Evolutionary conservation across 2,888 invertebrate genomes (phyloP).

Genomic region (Plebejus argus): DNA sequence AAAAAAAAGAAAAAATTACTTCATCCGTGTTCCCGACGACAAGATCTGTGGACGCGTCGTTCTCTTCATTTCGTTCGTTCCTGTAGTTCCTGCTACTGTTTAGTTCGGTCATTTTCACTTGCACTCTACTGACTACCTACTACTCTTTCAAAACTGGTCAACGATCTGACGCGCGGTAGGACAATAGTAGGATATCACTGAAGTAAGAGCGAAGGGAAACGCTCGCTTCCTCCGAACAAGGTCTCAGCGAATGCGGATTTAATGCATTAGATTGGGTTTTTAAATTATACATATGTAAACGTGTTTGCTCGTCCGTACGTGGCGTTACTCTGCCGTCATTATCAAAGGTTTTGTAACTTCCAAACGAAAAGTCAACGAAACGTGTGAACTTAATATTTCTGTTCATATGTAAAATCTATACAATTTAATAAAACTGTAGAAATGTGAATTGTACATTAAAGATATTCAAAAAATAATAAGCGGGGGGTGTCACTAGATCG

Average conservation of each 20-base stretch:
- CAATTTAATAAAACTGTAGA: too few relatives aligned
- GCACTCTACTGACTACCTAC: background rate
- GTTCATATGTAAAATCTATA: too few relatives aligned
- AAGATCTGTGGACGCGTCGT: constrained; percentile 32
- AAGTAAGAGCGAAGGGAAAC: constrained; percentile 47
- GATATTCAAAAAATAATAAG: too few relatives aligned
- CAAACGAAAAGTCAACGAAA: background rate
- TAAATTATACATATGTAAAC: constrained; percentile 27
- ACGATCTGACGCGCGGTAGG: constrained; percentile 38
- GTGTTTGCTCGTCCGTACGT: constrained; percentile 23
- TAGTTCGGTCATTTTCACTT: constrained; percentile 50
- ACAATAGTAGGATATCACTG: constrained; percentile 45
- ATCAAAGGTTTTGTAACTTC: background rate
- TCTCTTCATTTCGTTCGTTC: constrained; percentile 29
- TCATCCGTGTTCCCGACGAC: constrained; percentile 30
- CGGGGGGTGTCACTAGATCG: too few relatives aligned
- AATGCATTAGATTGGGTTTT: constrained; percentile 4
- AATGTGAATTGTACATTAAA: too few relatives aligned
- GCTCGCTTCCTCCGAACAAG: constrained; percentile 62
- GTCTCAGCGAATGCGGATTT: constrained; percentile 44
- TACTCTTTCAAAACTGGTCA: background rate
- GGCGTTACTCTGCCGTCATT: constrained; percentile 5
- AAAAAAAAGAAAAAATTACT: constrained; percentile 20
- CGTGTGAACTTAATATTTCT: background rate
- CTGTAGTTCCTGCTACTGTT: constrained; percentile 30